phyloP scores from a whole-genome alignment of 2,113 vertebrate genomes.

The Balaeniceps rex region DNA sequence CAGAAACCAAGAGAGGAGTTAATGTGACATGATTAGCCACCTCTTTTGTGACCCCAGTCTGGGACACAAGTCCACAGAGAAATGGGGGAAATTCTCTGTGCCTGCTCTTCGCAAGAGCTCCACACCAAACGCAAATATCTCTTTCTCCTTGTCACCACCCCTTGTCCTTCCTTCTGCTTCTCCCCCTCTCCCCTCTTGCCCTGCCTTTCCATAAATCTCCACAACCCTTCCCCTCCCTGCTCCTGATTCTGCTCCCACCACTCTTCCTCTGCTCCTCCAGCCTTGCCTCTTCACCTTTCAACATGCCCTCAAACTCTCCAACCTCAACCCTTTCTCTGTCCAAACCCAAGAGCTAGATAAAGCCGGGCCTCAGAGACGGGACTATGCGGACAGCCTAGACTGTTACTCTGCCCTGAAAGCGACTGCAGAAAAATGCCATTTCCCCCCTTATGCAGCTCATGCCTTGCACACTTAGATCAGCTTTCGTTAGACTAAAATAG shows the following conservation, averaged over 20 bases:
- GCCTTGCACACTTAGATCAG: not conserved
- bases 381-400: not conserved
- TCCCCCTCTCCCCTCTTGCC: not conserved
- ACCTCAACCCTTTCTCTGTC: not conserved
- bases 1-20: not conserved
- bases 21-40: not conserved
- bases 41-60: not conserved
- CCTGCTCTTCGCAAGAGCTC: not conserved
- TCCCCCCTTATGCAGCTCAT: not conserved
- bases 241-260: not conserved
- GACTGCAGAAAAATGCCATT: not conserved
- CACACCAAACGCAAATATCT: not conserved
- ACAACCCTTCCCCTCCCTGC: not conserved
- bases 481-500: slow-evolving; percentile 3
- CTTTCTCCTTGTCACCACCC: not conserved
- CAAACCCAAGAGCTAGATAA: not conserved
- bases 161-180: not conserved
- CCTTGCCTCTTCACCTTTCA: not conserved
- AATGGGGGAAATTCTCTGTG: not conserved
- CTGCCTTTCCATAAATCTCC: not conserved
- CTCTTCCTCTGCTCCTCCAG: not conserved
- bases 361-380: not conserved
- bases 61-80: not conserved
- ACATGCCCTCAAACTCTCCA: not conserved
- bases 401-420: not conserved